phyloP scores from a whole-genome alignment of 2,888 invertebrate species.

The Horisme vitalbata region DNA sequence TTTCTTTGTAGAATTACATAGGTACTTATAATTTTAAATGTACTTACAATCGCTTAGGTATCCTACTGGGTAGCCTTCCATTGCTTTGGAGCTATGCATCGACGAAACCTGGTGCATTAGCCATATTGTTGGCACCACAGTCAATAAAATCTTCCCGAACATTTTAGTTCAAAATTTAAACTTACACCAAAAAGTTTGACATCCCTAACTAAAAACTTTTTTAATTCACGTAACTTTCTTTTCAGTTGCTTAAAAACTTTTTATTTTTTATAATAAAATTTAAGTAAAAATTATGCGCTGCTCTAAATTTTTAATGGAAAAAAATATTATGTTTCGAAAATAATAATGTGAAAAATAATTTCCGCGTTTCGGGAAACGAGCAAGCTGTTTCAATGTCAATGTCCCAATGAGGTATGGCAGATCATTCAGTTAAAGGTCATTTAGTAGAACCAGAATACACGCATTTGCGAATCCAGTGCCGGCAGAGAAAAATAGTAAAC shows the following conservation, averaged over 20 bases:
- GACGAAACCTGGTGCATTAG: slow-evolving; percentile 32
- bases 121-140: slow-evolving; percentile 10
- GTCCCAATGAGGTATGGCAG: slow-evolving; percentile 21
- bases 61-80: slow-evolving; percentile 61
- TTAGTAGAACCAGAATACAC: neutral
- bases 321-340: too few species aligned
- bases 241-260: too few species aligned
- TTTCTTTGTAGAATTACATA: too few species aligned
- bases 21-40: neutral
- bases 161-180: neutral
- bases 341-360: neutral
- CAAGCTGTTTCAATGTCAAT: slow-evolving; percentile 22
- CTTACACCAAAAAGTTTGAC: too few species aligned
- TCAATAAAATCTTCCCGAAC: slow-evolving; percentile 10
- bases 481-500: too few species aligned
- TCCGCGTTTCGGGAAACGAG: slow-evolving; percentile 5
- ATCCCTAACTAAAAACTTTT: too few species aligned
- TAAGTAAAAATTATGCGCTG: too few species aligned
- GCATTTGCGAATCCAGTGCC: neutral
- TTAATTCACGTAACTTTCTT: neutral
- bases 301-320: too few species aligned
- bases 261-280: too few species aligned
- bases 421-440: neutral
- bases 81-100: slow-evolving; percentile 50
- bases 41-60: slow-evolving; percentile 64